phyloP scores from a whole-genome alignment of 2,888 invertebrate species.

The Lepeophtheirus nordmannii region DNA sequence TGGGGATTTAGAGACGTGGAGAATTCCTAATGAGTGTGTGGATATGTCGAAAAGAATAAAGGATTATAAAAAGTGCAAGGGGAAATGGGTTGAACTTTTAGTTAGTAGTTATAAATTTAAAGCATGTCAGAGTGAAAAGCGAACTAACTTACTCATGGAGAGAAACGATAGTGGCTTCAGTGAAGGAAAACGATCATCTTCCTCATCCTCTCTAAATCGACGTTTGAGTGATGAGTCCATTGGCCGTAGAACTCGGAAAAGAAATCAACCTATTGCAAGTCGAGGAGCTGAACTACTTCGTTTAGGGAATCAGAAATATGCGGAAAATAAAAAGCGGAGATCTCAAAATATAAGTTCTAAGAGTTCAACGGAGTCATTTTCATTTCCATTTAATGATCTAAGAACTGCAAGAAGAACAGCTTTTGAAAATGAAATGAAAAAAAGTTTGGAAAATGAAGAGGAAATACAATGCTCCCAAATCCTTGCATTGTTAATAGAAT shows the following conservation, averaged over 20 bases:
- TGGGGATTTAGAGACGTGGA: background rate
- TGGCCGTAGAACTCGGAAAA: too few species aligned
- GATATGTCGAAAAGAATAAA: background rate
- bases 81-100: background rate
- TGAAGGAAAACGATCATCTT: background rate
- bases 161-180: slow-evolving; percentile 1
- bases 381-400: background rate
- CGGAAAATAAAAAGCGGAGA: background rate
- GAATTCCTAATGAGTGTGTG: background rate
- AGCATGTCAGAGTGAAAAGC: background rate
- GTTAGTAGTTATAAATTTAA: background rate
- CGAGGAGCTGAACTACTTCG: slow-evolving; percentile 11
- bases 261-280: background rate
- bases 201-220: background rate
- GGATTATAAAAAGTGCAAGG: background rate
- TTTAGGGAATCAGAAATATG: background rate
- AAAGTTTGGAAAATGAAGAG: background rate
- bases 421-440: background rate
- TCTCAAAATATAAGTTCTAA: background rate
- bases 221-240: slow-evolving; percentile 4
- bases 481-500: background rate
- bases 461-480: background rate
- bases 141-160: background rate
- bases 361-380: background rate
- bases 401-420: background rate